These are phyloP conservation scores for Drosophila dunni DNA, from an alignment of 1,140 invertebrate species.

Conservation along the genomic window DNA sequence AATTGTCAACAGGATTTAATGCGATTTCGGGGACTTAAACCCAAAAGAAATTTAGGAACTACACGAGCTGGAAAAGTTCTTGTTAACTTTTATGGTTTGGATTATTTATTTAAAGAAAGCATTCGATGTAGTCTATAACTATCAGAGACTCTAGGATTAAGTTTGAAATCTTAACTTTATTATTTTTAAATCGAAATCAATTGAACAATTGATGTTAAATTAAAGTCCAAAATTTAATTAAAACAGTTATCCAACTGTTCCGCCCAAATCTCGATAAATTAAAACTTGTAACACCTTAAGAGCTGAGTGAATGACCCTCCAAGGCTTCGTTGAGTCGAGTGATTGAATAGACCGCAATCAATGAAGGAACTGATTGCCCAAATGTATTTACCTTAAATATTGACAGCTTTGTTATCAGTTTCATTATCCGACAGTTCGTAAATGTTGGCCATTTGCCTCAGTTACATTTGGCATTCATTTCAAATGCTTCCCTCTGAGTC, in stretches of 20 bases:
- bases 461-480: slow-evolving; percentile 22
- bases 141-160: too few species aligned
- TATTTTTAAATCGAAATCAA: not conserved
- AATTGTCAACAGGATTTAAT: slow-evolving; percentile 6
- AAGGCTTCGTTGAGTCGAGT: not conserved
- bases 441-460: slow-evolving; percentile 2
- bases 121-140: too few species aligned
- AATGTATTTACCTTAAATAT: slow-evolving; percentile 37
- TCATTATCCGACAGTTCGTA: slow-evolving; percentile 20
- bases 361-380: slow-evolving; percentile 23
- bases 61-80: too few species aligned
- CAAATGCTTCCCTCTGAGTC: not conserved
- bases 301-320: slow-evolving; percentile 1
- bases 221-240: not conserved
- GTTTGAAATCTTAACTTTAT: too few species aligned
- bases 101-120: too few species aligned
- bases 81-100: too few species aligned
- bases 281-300: not conserved
- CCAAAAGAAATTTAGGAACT: too few species aligned
- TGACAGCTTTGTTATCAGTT: slow-evolving; percentile 40
- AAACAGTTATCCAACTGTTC: not conserved
- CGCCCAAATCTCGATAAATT: not conserved
- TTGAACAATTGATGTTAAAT: not conserved
- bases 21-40: not conserved
- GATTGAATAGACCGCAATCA: slow-evolving; percentile 22